A percentile compares a stretch with the other conserved stretches of the same genome.
Evolutionary conservation across 2,888 invertebrate genomes (phyloP).

Genomic region (Cerastis rubricosa): DNA sequence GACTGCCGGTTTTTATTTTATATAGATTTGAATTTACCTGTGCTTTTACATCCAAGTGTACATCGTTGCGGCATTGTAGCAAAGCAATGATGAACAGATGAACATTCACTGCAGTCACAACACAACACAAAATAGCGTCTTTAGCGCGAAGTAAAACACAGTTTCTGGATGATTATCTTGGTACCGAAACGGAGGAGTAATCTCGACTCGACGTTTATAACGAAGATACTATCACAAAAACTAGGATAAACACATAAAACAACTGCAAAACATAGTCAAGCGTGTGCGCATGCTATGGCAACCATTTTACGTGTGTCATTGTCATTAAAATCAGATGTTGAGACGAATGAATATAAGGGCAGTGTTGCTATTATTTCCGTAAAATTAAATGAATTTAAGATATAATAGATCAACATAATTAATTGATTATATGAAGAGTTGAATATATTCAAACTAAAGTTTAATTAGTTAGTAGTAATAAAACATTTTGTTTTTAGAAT

Average conservation of each 20-base stretch:
- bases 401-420: too few relatives aligned
- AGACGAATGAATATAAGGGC: too few relatives aligned
- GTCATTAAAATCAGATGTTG: too few relatives aligned
- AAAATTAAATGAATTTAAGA: too few relatives aligned
- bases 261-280: background rate
- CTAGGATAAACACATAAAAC: background rate
- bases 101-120: constrained; percentile 3
- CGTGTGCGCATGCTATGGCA: background rate
- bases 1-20: too few relatives aligned
- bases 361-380: too few relatives aligned
- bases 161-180: background rate
- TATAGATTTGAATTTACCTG: background rate
- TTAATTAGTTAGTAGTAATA: background rate
- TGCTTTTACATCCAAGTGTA: background rate
- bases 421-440: background rate
- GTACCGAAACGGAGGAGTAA: constrained; percentile 5
- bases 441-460: background rate
- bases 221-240: background rate
- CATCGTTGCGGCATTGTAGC: constrained; percentile 2
- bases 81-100: background rate
- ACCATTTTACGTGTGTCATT: too few relatives aligned
- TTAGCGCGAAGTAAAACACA: background rate
- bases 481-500: background rate
- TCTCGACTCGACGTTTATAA: constrained; percentile 4
- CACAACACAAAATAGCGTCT: constrained; percentile 1